Evolutionary conservation across 2,797 vertebrate species (phyloP), one percentile per base, ranked within the genome.

Genomic region (Sebastes hubbsi): DNA sequence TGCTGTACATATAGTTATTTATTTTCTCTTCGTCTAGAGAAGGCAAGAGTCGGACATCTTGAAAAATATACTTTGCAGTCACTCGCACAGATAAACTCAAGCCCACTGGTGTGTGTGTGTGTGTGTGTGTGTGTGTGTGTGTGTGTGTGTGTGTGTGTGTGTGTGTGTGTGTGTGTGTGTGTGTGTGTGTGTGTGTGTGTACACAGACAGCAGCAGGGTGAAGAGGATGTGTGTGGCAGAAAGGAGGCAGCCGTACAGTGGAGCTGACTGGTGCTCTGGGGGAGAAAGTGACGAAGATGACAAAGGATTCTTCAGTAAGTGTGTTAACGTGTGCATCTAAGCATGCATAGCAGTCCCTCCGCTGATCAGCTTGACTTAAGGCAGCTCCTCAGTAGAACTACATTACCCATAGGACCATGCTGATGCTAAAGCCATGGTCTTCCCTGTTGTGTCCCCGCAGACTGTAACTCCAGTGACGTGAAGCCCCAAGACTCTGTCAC

Each of bases 381-480:
- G 82, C 55, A 69, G 56, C 38, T 70, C 24, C n/a, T 62, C n/a
- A 24, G 62, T 72, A 72, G 30, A 86, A 87, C 84, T 71, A 29
- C 64, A 73, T 73, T 87, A 34, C 56, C 80, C 77, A 88, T 70
- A 69, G 72, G 22, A 14, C 66, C 83, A 11, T 81, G 29, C 68
- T 71, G 54, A 2, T 83, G 71, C 54, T 83, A 73, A 88, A 71
- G 20, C 27, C 36, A 22, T n/a, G 8, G 49, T 80, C 29, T 73
- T 49, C 14, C 22, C 52, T 61, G 11, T 72, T 74, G 42, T 88
- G 84, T 80, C 68, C 70, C 67, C 83, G 27, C 68, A 99, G 98
- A 99, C 94, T 98, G 97, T 95, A 99, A 98, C 96, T 98, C 98
- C 91, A 95, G 96, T 72, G 99, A 99, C 69, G 95, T 97, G 87